Conservation (phyloP, 2,888 invertebrate species). For the Aquatica leii region DNA sequence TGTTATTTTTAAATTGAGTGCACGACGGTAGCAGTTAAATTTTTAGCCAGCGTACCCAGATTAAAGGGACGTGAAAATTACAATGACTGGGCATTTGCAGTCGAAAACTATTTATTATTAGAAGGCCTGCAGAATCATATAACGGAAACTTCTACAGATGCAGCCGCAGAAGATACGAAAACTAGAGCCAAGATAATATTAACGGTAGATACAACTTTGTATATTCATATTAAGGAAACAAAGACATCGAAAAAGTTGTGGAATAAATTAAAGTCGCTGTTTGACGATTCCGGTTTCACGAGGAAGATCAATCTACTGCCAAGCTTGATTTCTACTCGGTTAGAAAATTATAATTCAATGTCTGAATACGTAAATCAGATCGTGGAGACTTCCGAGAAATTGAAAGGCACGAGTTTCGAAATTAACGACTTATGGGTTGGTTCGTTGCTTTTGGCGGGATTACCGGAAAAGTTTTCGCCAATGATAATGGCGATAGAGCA, state of each 20-base stretch:
- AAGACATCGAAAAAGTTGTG: constrained; percentile 41
- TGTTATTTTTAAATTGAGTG: too few relatives aligned
- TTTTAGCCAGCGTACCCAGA: too few relatives aligned
- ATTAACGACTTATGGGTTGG: constrained; percentile 45
- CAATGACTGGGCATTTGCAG: too few relatives aligned
- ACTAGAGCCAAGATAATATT: constrained; percentile 38
- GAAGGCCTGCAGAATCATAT: too few relatives aligned
- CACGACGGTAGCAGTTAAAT: too few relatives aligned
- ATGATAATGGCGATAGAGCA: too few relatives aligned
- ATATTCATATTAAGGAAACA: constrained; percentile 43
- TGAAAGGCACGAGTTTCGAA: constrained; percentile 41
- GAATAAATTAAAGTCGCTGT: constrained; percentile 41
- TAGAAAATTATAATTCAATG: constrained; percentile 31
- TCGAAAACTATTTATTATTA: too few relatives aligned
- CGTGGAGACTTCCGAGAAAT: constrained; percentile 39
- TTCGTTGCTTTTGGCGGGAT: too few relatives aligned
- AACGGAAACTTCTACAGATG: too few relatives aligned
- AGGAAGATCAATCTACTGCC: constrained; percentile 41
- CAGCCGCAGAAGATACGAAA: too few relatives aligned
- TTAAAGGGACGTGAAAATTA: too few relatives aligned
- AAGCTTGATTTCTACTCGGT: constrained; percentile 35
- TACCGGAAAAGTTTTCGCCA: too few relatives aligned
- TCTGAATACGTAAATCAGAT: constrained; percentile 42
- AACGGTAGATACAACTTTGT: constrained; percentile 42
- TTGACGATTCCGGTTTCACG: constrained; percentile 41